phyloP scores from a whole-genome alignment of 1,140 invertebrate species.

The Dolichoris vasculosae region DNA sequence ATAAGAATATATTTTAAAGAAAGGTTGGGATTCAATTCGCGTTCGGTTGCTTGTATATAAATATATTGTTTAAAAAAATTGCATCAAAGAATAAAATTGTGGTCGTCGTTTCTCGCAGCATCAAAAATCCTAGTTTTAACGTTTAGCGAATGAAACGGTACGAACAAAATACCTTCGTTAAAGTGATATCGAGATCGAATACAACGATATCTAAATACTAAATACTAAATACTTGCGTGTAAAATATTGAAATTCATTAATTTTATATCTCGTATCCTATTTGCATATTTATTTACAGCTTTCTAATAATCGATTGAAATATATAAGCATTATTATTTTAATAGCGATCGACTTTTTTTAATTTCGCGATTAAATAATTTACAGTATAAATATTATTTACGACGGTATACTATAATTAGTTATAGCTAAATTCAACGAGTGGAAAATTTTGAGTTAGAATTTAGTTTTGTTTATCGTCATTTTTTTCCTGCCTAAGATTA shows the following conservation, averaged over 20 bases:
- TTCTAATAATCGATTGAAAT: too few species aligned
- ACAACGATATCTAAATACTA: background rate
- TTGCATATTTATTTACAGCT: background rate
- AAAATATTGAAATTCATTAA: background rate
- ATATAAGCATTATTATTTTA: too few species aligned
- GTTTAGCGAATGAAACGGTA: background rate
- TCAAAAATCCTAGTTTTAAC: background rate
- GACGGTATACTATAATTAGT: too few species aligned
- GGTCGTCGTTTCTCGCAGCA: background rate
- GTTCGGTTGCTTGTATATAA: background rate
- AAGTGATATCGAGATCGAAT: background rate
- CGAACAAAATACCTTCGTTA: background rate
- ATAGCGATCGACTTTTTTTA: too few species aligned
- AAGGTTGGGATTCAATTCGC: background rate
- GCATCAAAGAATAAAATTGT: background rate
- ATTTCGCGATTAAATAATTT: too few species aligned
- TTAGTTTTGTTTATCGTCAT: too few species aligned
- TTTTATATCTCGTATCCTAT: background rate
- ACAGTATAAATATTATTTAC: too few species aligned
- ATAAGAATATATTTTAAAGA: background rate
- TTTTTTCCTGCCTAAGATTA: too few species aligned
- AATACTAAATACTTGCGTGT: background rate
- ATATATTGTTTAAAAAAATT: too few species aligned
- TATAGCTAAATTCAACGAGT: too few species aligned
- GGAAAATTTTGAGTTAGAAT: too few species aligned